phyloP scores from a whole-genome alignment of 2,888 invertebrate species.

The Xylocampa areola region DNA sequence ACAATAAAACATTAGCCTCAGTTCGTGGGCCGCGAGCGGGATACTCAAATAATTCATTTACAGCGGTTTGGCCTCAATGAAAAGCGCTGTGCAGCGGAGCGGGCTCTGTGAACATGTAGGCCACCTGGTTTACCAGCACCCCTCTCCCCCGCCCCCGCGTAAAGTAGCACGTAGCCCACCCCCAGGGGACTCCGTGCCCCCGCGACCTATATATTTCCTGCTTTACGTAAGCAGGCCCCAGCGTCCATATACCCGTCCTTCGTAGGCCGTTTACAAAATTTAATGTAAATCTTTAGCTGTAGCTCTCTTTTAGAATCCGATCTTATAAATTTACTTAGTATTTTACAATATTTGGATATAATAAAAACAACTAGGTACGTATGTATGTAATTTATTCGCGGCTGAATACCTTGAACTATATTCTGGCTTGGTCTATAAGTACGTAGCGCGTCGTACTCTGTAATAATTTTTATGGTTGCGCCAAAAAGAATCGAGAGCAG shows the following conservation, averaged over 20 bases:
- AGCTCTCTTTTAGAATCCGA: slow-evolving; percentile 13
- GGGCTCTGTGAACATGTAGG: slow-evolving; percentile 73
- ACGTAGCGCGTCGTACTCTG: not conserved
- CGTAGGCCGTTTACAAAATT: slow-evolving; percentile 50
- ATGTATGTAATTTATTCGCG: slow-evolving; percentile 5
- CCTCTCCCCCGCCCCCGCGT: slow-evolving; percentile 41
- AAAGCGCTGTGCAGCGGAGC: slow-evolving; percentile 64
- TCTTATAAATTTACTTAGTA: slow-evolving; percentile 14
- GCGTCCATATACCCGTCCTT: slow-evolving; percentile 33
- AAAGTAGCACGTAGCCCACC: slow-evolving; percentile 43
- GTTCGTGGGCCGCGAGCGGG: slow-evolving; percentile 24
- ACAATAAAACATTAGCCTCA: slow-evolving; percentile 9
- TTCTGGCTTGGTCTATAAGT: slow-evolving; percentile 8
- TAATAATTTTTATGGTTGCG: slow-evolving; percentile 33
- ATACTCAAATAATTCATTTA: slow-evolving; percentile 68
- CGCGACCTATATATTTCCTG: slow-evolving; percentile 81
- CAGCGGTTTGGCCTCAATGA: slow-evolving; percentile 63
- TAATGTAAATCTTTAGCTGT: slow-evolving; percentile 34
- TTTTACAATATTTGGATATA: not conserved
- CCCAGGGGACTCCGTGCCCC: slow-evolving; percentile 60
- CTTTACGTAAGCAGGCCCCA: slow-evolving; percentile 69
- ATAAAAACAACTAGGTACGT: slow-evolving; percentile 15
- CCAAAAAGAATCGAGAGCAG: slow-evolving; percentile 38
- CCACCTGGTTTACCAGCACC: slow-evolving; percentile 77
- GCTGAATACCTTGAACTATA: slow-evolving; percentile 38